These are phyloP conservation scores for Tachysurus vachellii DNA, from an alignment of 2,113 vertebrate genomes.

Conservation along the genomic window DNA sequence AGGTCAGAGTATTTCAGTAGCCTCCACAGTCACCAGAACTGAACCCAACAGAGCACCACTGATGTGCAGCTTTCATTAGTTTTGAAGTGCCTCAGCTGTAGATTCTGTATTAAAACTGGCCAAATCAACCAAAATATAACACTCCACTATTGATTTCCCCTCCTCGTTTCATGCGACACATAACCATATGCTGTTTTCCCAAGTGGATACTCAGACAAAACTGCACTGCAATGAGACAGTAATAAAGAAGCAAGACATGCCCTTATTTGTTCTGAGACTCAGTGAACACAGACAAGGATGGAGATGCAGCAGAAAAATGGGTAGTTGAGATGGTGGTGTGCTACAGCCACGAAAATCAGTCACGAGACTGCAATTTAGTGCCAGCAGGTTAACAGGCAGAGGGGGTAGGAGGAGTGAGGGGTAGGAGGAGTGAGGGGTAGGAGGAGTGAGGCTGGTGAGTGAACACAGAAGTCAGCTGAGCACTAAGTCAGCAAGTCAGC, in stretches of 20 bases:
- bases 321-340: neutral
- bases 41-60: neutral
- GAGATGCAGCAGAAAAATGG: neutral
- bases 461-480: conserved; percentile 74
- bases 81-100: neutral
- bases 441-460: conserved; percentile 85
- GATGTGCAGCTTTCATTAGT: neutral
- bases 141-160: neutral
- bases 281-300: neutral
- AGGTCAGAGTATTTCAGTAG: neutral
- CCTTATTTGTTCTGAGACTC: neutral
- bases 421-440: conserved; percentile 88
- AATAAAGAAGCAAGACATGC: neutral
- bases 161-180: neutral
- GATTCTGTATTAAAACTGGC: neutral
- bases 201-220: neutral
- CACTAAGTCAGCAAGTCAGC: conserved; percentile 78
- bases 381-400: conserved; percentile 84
- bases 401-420: conserved; percentile 88
- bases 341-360: conserved; percentile 79
- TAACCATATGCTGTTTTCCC: neutral
- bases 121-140: neutral
- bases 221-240: neutral
- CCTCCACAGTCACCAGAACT: neutral
- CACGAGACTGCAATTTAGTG: conserved; percentile 82